Conservation (phyloP, 2,113 vertebrate species). For the Emydura subglobosa region DNA sequence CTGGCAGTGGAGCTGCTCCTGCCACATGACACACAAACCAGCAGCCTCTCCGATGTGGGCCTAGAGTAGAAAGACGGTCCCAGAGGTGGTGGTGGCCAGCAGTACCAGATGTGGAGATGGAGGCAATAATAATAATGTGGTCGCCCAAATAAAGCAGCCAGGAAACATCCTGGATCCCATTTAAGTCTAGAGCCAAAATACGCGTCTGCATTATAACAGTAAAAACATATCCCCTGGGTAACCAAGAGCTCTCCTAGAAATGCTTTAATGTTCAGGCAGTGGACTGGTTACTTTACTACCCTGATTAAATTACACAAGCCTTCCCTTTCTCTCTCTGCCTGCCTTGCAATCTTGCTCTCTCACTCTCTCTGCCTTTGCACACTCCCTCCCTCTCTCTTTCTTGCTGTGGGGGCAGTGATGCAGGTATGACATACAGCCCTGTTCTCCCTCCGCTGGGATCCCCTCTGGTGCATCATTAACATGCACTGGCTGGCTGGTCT, state of each 20-base stretch:
- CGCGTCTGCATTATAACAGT: background rate
- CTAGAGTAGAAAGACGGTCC: background rate
- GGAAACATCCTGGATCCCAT: background rate
- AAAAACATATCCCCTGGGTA: background rate
- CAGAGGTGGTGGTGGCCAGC: background rate
- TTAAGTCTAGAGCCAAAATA: background rate
- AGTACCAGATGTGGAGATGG: background rate
- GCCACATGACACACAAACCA: background rate
- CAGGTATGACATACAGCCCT: slow-evolving; percentile 30
- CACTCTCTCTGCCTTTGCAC: background rate
- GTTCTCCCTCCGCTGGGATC: slow-evolving; percentile 33
- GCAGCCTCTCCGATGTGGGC: background rate
- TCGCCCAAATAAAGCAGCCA: background rate
- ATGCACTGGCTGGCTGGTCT: slow-evolving; percentile 35
- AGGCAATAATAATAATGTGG: background rate
- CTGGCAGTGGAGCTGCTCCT: background rate
- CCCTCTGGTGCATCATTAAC: slow-evolving; percentile 50
- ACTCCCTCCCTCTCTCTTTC: background rate
- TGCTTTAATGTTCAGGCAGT: background rate
- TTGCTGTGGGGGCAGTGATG: slow-evolving; percentile 32
- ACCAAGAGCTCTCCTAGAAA: background rate
- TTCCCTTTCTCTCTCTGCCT: background rate
- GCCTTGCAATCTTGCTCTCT: slow-evolving; percentile 1
- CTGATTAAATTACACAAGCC: slow-evolving; percentile 17
- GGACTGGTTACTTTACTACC: slow-evolving; percentile 28